Base-by-base conservation (phyloP, 2,797 vertebrate species). In the Diplodus sargus region DNA sequence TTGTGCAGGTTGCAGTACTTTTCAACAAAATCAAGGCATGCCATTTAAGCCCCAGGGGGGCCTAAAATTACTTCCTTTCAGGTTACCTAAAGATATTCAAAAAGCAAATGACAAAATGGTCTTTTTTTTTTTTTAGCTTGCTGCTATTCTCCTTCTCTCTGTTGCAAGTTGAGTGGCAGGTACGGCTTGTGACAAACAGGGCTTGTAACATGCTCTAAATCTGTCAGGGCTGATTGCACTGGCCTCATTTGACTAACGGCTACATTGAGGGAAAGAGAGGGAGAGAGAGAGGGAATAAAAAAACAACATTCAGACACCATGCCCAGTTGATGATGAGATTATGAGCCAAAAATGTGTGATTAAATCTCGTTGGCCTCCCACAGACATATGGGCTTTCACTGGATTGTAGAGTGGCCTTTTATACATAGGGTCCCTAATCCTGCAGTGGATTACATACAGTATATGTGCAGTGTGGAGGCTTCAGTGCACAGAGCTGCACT, bases 221-320 rank as follows among this genome's bases (percentile, higher is more conserved):
- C 93, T 93, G 94, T 95, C 94, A 94, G 61, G 86, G 83, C 84
- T 94, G 92, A 94, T 92, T 93, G 91, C 85, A 85, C 83, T 91
- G 92, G 89, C 93, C 91, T 91, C 90, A 88, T 94, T 94, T 92
- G 91, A 91, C 77, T 91, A 92, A 91, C 78, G 58, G 87, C 85
- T 85, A 87, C 75, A 86, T 82, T 71, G 70, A 57, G 34, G 34
- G 34, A 34, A 34, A 34, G 34, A 34, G 30, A 34, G 30, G 6
- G 30, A 34, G 30, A 34, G 30, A 34, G 1, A 34, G 30, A 34
- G 45, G 23, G 6, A 71, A 25, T 25, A 25, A 25, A 82, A 81
- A 65, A 62, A 49, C 70, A 77, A 70, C 47, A 86, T 47, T 69
- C 83, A 87, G 68, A 86, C 64, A 81, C 84, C 86, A 85, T 78